These are phyloP conservation scores for Platyscapa corneri DNA, from an alignment of 1,140 invertebrate species.

Conservation along the genomic window DNA sequence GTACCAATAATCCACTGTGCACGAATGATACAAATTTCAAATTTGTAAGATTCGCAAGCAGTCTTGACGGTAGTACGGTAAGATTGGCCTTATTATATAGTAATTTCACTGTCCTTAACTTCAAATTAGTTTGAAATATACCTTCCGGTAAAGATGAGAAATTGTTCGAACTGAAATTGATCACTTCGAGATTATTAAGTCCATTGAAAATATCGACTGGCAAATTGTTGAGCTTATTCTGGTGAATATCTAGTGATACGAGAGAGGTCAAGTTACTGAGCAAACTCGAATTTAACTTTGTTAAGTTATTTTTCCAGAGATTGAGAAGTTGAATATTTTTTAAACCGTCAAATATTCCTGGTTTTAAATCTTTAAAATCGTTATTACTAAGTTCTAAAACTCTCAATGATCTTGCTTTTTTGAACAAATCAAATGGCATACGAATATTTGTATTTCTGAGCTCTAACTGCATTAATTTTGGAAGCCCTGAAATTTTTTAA, in stretches of 20 bases:
- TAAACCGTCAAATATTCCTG: conserved; percentile 77
- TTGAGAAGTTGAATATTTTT: conserved; percentile 77
- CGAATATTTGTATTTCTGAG: conserved; percentile 26
- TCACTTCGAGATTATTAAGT: conserved; percentile 31
- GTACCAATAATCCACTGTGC: conserved; percentile 65
- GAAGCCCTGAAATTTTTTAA: conserved; percentile 8
- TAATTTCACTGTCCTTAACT: conserved; percentile 22
- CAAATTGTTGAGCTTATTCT: conserved; percentile 71
- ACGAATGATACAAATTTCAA: conserved; percentile 30
- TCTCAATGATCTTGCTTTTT: not conserved
- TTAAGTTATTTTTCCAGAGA: conserved; percentile 79
- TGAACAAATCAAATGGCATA: conserved; percentile 16
- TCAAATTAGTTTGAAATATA: conserved; percentile 8
- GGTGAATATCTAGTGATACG: conserved; percentile 77
- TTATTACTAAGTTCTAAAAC: conserved; percentile 35
- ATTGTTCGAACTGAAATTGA: conserved; percentile 48
- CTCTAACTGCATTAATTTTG: conserved; percentile 13
- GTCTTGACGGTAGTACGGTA: conserved; percentile 14
- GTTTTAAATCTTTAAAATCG: conserved; percentile 53
- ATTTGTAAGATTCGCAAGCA: conserved; percentile 35
- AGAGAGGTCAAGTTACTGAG: conserved; percentile 76
- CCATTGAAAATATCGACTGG: conserved; percentile 58
- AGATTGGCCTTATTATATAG: conserved; percentile 47
- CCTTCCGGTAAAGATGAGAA: conserved; percentile 33
- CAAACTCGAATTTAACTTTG: conserved; percentile 77